Conservation (phyloP, 2,113 vertebrate genomes). For the Hiodon tergisus region DNA sequence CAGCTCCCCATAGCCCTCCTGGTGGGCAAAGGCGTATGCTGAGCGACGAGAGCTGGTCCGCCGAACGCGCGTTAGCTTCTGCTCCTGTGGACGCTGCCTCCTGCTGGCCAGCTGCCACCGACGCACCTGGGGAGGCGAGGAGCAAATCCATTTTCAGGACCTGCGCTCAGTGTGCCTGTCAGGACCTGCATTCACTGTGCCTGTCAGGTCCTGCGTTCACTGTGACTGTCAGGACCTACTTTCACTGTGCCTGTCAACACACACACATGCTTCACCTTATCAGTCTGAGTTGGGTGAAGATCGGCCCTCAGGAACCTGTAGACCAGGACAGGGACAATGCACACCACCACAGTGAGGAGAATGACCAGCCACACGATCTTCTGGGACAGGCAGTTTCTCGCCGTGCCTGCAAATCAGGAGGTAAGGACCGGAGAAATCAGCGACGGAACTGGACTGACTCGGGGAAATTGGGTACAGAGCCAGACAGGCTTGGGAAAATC, state of each 20-base stretch:
- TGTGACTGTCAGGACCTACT: too few species aligned
- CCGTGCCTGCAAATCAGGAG: slow-evolving; percentile 56
- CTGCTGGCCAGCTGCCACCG: too few species aligned
- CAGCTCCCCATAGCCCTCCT: slow-evolving; percentile 82
- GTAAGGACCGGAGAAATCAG: not conserved
- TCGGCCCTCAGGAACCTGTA: slow-evolving; percentile 63
- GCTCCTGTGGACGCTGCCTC: too few species aligned
- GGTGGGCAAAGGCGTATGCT: slow-evolving; percentile 91
- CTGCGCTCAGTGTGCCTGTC: too few species aligned
- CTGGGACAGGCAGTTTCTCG: slow-evolving; percentile 61
- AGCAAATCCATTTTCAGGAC: too few species aligned
- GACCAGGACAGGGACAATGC: slow-evolving; percentile 62
- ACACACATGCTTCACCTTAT: slow-evolving; percentile 56
- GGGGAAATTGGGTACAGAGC: not conserved
- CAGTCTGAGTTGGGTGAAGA: slow-evolving; percentile 64
- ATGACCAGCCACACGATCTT: slow-evolving; percentile 71
- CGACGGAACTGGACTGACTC: not conserved
- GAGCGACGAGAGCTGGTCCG: slow-evolving; percentile 72
- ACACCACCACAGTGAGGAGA: slow-evolving; percentile 68
- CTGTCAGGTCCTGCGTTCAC: too few species aligned
- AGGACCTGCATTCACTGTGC: too few species aligned
- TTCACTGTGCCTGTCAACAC: too few species aligned
- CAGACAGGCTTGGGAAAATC: too few species aligned
- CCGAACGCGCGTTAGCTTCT: slow-evolving; percentile 28
- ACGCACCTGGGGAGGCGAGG: too few species aligned